Evolutionary conservation across 92 coral and sea anemone species (phyloP), one percentile per base, ranked within the genome.

Genomic region (Nematostella vectensis): DNA sequence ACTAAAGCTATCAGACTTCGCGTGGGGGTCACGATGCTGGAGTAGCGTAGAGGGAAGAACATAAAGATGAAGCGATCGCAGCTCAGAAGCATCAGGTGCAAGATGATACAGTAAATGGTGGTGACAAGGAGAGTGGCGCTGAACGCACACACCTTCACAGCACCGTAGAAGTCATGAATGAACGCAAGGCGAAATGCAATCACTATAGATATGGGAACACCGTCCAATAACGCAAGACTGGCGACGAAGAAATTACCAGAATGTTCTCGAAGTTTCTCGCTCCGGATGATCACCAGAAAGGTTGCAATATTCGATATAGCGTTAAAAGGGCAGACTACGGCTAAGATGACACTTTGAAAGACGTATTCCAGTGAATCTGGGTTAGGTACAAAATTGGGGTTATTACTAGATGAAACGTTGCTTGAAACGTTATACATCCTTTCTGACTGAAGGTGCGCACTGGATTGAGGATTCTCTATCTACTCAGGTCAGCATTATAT

Each of bases 11-110:
- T 19, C 11, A 30, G 3, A 13, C 49, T 28, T 9, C 54, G 47
- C 16, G 52, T 38, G 0, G 50, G 47, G 1, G 57, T 33, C 11
- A 77, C 22, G 0, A 69, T 52, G 1, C 24, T 23, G 12, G 25
- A 28, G 31, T 58, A 52, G 19, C 68, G 77, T 25, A 77, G 47
- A 1, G 83, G 78, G 17, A 47, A 24, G 1, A 77, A 11, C 6
- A 77, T 58, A 0, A 61, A 65, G 9, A 77, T 52, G 20, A 52
- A 70, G 17, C 83, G 83, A 33, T 77, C 83, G 36, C 54, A 27
- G 19, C 68, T 55, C 57, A 77, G 42, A 6, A 45, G 31, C 22
- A 52, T 24, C 30, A 77, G 61, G 25, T 70, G 73, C 0, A 63
- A 50, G 8, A 77, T 45, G 29, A 30, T 54, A 2, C 47, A 26